These are phyloP conservation scores for Pandemis corylana DNA, from an alignment of 2,888 invertebrate genomes.

Conservation along the genomic window DNA sequence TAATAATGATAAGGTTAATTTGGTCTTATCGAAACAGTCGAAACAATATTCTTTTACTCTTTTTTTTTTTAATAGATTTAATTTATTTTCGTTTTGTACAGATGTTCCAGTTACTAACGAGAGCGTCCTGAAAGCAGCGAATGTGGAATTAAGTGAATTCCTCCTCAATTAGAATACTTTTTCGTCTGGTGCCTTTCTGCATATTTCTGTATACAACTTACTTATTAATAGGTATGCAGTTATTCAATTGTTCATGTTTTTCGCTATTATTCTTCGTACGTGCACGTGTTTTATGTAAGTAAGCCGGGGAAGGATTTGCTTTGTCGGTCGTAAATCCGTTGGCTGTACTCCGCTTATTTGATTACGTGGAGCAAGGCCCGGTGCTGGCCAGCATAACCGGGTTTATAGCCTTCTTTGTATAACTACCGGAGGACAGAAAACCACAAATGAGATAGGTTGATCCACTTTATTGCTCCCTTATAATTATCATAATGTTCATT, in stretches of 20 bases:
- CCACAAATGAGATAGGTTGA: slow-evolving; percentile 42
- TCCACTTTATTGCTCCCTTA: slow-evolving; percentile 36
- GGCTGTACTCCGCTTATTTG: slow-evolving; percentile 68
- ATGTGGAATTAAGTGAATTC: slow-evolving; percentile 59
- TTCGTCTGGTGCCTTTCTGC: neutral
- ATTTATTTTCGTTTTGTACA: slow-evolving; percentile 44
- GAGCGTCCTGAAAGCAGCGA: slow-evolving; percentile 54
- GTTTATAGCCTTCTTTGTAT: slow-evolving; percentile 71
- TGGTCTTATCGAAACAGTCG: neutral
- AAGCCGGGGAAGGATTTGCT: slow-evolving; percentile 53
- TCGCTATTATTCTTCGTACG: slow-evolving; percentile 31
- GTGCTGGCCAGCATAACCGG: slow-evolving; percentile 63
- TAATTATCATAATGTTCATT: slow-evolving; percentile 43
- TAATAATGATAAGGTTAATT: neutral
- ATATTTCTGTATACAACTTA: neutral
- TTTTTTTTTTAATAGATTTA: neutral
- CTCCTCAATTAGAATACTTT: slow-evolving; percentile 48
- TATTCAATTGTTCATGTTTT: slow-evolving; percentile 13
- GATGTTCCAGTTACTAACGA: slow-evolving; percentile 61
- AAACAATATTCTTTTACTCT: neutral
- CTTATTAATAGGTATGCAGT: neutral
- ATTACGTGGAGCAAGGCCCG: slow-evolving; percentile 61
- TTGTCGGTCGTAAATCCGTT: slow-evolving; percentile 66
- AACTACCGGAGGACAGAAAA: slow-evolving; percentile 50
- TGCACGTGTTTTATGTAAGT: slow-evolving; percentile 50